These are phyloP conservation scores for Philonicus albiceps DNA, from an alignment of 2,888 invertebrate species.

Conservation along the genomic window DNA sequence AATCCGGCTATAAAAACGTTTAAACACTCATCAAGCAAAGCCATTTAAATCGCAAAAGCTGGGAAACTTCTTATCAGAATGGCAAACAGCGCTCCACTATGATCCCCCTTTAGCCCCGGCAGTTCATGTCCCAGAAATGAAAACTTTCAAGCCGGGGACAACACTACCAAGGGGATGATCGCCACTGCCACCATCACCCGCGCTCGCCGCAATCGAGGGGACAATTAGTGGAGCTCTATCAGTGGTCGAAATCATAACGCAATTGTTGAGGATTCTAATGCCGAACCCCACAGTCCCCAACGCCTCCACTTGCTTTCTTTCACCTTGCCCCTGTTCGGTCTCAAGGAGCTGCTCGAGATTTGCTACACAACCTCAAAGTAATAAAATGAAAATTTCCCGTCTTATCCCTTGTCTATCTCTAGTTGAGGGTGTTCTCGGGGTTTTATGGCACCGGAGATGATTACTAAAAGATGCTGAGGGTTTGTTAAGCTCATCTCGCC, in stretches of 20 bases:
- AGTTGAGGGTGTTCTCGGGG: conserved; percentile 28
- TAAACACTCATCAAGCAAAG: conserved; percentile 40
- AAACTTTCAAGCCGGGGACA: conserved; percentile 1
- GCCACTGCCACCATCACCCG: background rate
- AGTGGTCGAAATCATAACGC: conserved; percentile 31
- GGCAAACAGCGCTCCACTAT: conserved; percentile 37
- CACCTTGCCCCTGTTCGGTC: background rate
- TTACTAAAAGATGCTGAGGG: conserved; percentile 40
- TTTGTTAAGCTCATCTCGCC: conserved; percentile 24
- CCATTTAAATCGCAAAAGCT: conserved; percentile 38
- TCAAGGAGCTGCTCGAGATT: conserved; percentile 16
- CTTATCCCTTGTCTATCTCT: conserved; percentile 39
- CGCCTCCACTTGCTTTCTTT: background rate
- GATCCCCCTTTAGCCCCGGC: conserved; percentile 1
- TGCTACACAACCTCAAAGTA: conserved; percentile 34
- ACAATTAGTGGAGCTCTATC: conserved; percentile 37
- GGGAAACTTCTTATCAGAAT: conserved; percentile 36
- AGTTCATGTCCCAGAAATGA: conserved; percentile 7
- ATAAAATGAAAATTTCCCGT: conserved; percentile 40
- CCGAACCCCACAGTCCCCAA: background rate
- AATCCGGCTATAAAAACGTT: conserved; percentile 40
- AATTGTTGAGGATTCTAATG: conserved; percentile 22
- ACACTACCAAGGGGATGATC: background rate
- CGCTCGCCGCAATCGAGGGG: conserved; percentile 5
- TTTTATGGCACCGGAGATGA: conserved; percentile 38